Evolutionary conservation across 2,888 invertebrate genomes (phyloP).

Genomic region (Lasioglossum oenotherae): DNA sequence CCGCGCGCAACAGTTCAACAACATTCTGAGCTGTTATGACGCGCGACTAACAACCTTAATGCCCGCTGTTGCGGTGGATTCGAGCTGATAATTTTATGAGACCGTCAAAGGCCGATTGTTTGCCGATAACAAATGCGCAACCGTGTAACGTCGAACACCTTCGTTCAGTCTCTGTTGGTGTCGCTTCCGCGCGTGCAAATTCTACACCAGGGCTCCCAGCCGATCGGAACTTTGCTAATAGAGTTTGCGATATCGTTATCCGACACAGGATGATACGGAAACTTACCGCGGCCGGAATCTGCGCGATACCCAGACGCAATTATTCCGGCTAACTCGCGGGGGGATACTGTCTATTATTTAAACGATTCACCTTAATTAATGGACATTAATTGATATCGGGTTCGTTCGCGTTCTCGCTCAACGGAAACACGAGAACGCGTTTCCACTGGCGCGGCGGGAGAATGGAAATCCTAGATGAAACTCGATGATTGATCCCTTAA

Average conservation of each 20-base stretch:
- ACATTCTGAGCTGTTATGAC: slow-evolving; percentile 21
- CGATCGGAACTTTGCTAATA: slow-evolving; percentile 8
- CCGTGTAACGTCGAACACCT: slow-evolving; percentile 4
- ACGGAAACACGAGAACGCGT: background rate
- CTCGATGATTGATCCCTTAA: background rate
- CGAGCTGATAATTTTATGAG: slow-evolving; percentile 41
- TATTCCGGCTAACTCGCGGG: slow-evolving; percentile 1
- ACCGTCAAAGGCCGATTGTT: slow-evolving; percentile 34
- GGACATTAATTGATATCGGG: background rate
- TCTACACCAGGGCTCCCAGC: background rate
- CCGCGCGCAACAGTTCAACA: slow-evolving; percentile 21
- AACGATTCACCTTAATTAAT: slow-evolving; percentile 5
- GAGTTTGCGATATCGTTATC: slow-evolving; percentile 16
- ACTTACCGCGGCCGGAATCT: background rate
- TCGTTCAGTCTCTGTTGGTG: background rate
- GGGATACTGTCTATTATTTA: background rate
- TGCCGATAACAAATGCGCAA: slow-evolving; percentile 28
- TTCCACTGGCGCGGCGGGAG: background rate
- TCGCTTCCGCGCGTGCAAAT: slow-evolving; percentile 1
- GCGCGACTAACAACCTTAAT: slow-evolving; percentile 14
- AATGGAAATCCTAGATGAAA: slow-evolving; percentile 1
- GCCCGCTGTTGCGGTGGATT: slow-evolving; percentile 25
- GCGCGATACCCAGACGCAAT: background rate
- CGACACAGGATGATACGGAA: background rate
- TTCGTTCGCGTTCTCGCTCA: background rate